Conservation (phyloP, 2,113 vertebrate genomes). For the Archocentrus centrarchus region DNA sequence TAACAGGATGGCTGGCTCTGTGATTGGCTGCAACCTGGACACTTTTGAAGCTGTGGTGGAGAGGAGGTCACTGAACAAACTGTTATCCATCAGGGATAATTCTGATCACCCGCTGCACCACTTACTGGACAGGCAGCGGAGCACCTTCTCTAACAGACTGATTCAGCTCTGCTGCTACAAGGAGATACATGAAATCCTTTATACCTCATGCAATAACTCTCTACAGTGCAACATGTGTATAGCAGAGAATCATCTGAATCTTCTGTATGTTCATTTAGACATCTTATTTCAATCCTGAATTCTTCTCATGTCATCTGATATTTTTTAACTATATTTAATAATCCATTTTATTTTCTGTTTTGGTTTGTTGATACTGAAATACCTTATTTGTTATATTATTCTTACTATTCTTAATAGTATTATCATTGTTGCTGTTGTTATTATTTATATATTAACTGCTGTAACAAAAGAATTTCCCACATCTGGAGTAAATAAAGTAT, state of each 20-base stretch:
- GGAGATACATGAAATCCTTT: background rate
- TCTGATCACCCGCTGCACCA: background rate
- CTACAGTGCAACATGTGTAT: background rate
- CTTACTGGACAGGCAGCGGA: rapidly evolving
- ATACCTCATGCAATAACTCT: background rate
- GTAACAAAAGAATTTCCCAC: background rate
- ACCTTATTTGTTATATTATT: background rate
- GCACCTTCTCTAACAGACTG: background rate
- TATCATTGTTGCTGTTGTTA: background rate
- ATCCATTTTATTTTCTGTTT: background rate
- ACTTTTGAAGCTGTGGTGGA: background rate
- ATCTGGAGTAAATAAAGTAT: background rate
- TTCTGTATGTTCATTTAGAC: background rate
- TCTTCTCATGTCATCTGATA: no score
- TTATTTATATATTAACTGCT: background rate
- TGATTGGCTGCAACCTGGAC: background rate
- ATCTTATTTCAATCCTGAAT: background rate
- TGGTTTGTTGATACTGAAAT: background rate
- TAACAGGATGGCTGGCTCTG: no score
- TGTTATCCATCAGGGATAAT: background rate
- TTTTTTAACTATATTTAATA: background rate
- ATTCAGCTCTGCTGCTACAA: background rate
- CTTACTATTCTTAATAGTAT: background rate
- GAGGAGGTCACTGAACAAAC: background rate
- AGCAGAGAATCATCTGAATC: background rate